These are phyloP conservation scores for Embiotoca jacksoni DNA, from an alignment of 2,113 vertebrate species.

Conservation along the genomic window DNA sequence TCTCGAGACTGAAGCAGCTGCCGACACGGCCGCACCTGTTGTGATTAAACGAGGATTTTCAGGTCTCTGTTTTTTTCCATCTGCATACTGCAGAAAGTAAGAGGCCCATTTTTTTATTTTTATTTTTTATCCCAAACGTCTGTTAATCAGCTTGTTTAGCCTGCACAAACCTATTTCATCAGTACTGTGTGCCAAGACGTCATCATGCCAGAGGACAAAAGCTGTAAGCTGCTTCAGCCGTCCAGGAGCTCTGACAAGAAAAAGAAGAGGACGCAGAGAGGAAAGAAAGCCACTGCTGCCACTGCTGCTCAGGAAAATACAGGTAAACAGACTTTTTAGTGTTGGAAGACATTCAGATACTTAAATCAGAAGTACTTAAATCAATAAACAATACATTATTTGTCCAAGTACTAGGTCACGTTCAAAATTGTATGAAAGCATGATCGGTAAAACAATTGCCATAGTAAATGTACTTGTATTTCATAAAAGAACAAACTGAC, in stretches of 20 bases:
- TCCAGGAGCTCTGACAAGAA: conserved; percentile 41
- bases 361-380: too few relatives aligned
- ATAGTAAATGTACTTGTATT: too few relatives aligned
- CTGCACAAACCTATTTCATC: background rate
- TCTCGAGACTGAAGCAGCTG: background rate
- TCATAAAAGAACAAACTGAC: too few relatives aligned
- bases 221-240: conserved; percentile 19
- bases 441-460: too few relatives aligned
- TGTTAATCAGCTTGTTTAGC: background rate
- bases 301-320: conserved; percentile 52
- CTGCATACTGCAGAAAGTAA: background rate
- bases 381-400: too few relatives aligned
- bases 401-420: background rate
- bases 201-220: conserved; percentile 51
- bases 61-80: background rate
- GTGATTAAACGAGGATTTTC: background rate
- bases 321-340: conserved; percentile 49
- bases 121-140: too few relatives aligned
- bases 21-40: too few relatives aligned
- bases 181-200: background rate
- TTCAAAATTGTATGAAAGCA: background rate
- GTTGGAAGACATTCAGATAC: too few relatives aligned
- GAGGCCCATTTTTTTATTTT: background rate
- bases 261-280: conserved; percentile 68
- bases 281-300: conserved; percentile 37